Evolutionary conservation across 2,888 invertebrate species (phyloP), one percentile per base, ranked within the genome.

Genomic region (Lasioglossum malachurum): DNA sequence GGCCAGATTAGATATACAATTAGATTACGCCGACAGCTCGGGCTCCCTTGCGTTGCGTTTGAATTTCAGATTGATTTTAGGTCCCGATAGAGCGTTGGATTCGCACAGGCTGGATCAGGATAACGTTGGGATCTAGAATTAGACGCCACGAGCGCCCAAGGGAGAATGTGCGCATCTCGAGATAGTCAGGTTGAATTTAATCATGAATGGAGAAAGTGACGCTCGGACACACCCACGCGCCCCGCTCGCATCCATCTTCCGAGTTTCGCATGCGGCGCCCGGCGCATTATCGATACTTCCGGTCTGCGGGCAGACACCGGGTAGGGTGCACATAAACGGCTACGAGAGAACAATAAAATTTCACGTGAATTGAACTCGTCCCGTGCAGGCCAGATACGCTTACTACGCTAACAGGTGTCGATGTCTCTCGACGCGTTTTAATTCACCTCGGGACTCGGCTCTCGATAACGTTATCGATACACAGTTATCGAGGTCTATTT

Each of bases 191-290:
- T 78, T 69, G 87, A 87, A 91, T 91, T 89, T 86, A 49, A 77
- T 35, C 49, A 69, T 71, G 41, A 71, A 71, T 71, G 71, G 41
- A 71, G 71, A 71, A 71, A 71, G 38, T n/a, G 41, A 41, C 41
- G 41, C 14, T 78, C 82, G 77, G 83, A 83, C 82, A 41, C 85
- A 80, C 84, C 91, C 90, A 91, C 90, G 86, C 89, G 83, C 83
- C 90, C 87, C 78, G 82, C 76, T 81, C 83, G 44, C 83, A 77
- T 83, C 86, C 79, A 84, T 80, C 86, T 90, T 83, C 27, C 76
- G 72, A 67, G 80, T 83, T 83, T 84, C 73, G 81, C 78, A 74
- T 82, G 75, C n/a, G 57, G 71, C 49, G 76, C 75, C 84, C 74
- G 69, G 23, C 38, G 76, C 80, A 80, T 80, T 75, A 78, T 72